These are phyloP conservation scores for Lathamus discolor DNA, from an alignment of 2,113 vertebrate species.

Conservation along the genomic window DNA sequence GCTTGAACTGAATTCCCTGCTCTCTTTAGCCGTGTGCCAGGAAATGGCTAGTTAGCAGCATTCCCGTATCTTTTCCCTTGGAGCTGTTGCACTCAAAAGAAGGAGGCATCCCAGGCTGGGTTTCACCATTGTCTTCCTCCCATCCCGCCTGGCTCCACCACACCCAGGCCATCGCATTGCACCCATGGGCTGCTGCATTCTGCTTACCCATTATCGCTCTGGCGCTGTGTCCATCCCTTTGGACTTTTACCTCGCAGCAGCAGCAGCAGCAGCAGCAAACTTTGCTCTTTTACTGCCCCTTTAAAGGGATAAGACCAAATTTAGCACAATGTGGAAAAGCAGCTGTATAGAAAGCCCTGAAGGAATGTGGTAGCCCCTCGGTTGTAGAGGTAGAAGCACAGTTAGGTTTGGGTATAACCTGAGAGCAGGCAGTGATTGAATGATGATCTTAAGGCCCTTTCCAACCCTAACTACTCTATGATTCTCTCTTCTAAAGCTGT, in stretches of 20 bases:
- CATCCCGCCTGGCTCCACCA: background rate
- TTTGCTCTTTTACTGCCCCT: background rate
- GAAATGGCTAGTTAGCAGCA: background rate
- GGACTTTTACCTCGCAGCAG: constrained; percentile 34
- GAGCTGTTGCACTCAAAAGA: background rate
- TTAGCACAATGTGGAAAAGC: background rate
- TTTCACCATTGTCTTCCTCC: background rate
- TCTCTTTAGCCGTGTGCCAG: background rate
- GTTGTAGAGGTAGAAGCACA: background rate
- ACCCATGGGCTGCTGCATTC: background rate
- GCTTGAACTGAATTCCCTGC: background rate
- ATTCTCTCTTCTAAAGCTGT: background rate
- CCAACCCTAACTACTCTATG: background rate
- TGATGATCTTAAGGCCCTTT: background rate
- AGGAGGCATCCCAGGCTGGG: background rate
- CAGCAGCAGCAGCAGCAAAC: background rate
- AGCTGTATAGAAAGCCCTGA: background rate
- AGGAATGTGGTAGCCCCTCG: background rate
- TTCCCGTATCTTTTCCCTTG: background rate
- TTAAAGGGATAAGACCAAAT: background rate
- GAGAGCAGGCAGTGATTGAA: background rate
- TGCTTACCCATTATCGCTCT: background rate
- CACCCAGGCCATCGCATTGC: background rate
- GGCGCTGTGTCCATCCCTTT: background rate
- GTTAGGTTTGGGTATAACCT: background rate